Evolutionary conservation across 2,797 vertebrate species (phyloP).

Genomic region (Poeciliopsis paucimaculata): DNA sequence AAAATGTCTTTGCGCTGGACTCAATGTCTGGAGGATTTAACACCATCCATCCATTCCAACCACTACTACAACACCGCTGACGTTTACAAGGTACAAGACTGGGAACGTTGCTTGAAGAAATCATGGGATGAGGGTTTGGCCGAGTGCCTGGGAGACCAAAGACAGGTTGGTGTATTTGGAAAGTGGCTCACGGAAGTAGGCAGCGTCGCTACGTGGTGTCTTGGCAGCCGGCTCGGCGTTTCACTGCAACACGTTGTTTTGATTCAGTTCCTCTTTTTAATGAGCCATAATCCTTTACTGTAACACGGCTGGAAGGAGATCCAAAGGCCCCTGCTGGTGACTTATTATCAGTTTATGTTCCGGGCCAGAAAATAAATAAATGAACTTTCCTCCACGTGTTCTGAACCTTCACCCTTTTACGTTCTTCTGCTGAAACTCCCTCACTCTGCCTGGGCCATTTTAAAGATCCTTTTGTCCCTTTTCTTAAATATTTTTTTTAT

Average conservation of each 20-base stretch:
- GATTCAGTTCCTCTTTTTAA: conserved; percentile 70
- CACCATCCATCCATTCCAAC: conserved; percentile 14
- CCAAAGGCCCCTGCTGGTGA: conserved; percentile 47
- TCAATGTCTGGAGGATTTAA: conserved; percentile 59
- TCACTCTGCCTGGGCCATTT: conserved; percentile 2
- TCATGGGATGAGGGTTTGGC: conserved; percentile 32
- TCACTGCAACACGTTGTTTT: conserved; percentile 64
- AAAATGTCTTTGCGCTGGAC: conserved; percentile 56
- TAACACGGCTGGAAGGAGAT: conserved; percentile 54
- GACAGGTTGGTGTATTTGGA: conserved; percentile 5
- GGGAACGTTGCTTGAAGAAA: conserved; percentile 33
- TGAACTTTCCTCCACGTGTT: conserved; percentile 36
- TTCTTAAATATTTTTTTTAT: conserved; percentile 18
- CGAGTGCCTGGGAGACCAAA: neutral
- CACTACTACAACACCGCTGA: conserved; percentile 19
- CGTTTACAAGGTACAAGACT: conserved; percentile 66
- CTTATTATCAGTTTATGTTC: conserved; percentile 63
- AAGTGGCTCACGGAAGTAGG: conserved; percentile 24
- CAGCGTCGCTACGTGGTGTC: neutral
- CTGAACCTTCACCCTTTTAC: conserved; percentile 51
- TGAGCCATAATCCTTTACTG: conserved; percentile 67
- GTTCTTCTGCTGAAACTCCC: conserved; percentile 30
- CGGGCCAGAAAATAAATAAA: conserved; percentile 53
- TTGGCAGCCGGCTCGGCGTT: conserved; percentile 28
- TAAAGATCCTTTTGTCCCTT: conserved; percentile 24